phyloP scores from a whole-genome alignment of 2,797 vertebrate genomes.

The Hybognathus amarus region DNA sequence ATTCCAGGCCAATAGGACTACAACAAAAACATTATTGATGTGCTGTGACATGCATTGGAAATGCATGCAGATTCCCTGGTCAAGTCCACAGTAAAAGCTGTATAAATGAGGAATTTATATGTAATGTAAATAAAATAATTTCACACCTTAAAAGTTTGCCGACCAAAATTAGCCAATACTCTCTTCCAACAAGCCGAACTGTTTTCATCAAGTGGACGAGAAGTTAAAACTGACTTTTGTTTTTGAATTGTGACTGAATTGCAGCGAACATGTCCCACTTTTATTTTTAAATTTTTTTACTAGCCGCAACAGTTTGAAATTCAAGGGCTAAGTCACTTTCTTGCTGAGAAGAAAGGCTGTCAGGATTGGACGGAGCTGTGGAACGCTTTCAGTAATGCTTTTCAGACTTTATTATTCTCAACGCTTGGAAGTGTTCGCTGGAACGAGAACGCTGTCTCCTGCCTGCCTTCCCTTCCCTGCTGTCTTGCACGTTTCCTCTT shows the following conservation, averaged over 20 bases:
- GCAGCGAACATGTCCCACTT: no score
- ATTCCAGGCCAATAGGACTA: conserved; percentile 37
- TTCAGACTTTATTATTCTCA: conserved; percentile 60
- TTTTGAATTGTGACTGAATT: conserved; percentile 27
- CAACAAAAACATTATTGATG: conserved; percentile 4
- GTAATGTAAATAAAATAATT: no score
- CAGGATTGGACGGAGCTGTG: conserved; percentile 55
- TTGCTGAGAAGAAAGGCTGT: conserved; percentile 47
- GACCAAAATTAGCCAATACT: not conserved
- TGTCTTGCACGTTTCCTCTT: conserved; percentile 51
- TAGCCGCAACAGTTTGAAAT: conserved; percentile 30
- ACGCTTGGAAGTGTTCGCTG: conserved; percentile 45
- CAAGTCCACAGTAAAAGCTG: not conserved
- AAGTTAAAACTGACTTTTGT: not conserved
- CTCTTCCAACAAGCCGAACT: not conserved
- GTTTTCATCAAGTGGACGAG: not conserved
- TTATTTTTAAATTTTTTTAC: not conserved
- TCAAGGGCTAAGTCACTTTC: conserved; percentile 33
- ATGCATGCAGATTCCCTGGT: not conserved
- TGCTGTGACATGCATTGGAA: conserved; percentile 26
- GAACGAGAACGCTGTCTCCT: conserved; percentile 38
- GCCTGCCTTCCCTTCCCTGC: conserved; percentile 29
- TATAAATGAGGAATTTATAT: not conserved
- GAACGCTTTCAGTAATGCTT: conserved; percentile 56
- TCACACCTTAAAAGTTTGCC: not conserved